Conservation (phyloP, 2,113 vertebrate genomes). For the Ardeotis arabs region DNA sequence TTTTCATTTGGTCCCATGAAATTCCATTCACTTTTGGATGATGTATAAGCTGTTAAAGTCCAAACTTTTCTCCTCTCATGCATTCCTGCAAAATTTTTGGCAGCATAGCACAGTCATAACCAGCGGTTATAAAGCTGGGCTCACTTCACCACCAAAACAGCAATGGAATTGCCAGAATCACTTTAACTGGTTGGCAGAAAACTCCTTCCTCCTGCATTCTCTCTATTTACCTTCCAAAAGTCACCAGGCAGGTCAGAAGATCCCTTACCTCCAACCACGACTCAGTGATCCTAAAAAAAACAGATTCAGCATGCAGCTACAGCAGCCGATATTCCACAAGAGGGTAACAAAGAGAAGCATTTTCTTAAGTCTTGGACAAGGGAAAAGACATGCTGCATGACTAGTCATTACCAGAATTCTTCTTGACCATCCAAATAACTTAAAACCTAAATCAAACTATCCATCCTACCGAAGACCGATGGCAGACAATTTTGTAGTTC, state of each 20-base stretch:
- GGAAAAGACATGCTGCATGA: not conserved
- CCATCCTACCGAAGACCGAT: not conserved
- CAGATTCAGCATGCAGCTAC: not conserved
- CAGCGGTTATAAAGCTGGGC: not conserved
- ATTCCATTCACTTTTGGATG: slow-evolving; percentile 20
- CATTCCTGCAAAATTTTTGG: slow-evolving; percentile 10
- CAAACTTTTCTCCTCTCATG: not conserved
- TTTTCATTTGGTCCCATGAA: slow-evolving; percentile 36
- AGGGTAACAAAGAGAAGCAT: not conserved
- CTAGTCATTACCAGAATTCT: not conserved
- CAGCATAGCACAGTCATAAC: not conserved
- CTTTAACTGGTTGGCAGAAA: not conserved
- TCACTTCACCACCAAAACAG: slow-evolving; percentile 12
- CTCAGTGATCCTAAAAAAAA: not conserved
- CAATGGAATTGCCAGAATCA: not conserved
- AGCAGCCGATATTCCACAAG: not conserved
- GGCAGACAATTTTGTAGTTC: not conserved
- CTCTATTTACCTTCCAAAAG: not conserved
- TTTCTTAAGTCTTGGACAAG: not conserved
- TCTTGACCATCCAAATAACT: not conserved
- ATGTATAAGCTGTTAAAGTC: not conserved
- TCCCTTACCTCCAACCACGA: not conserved
- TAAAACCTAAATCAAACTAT: not conserved
- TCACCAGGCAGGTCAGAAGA: not conserved
- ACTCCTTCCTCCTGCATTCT: fast-evolving